Evolutionary conservation across 2,888 invertebrate genomes (phyloP).

Genomic region (Dicranocentrus wangi): DNA sequence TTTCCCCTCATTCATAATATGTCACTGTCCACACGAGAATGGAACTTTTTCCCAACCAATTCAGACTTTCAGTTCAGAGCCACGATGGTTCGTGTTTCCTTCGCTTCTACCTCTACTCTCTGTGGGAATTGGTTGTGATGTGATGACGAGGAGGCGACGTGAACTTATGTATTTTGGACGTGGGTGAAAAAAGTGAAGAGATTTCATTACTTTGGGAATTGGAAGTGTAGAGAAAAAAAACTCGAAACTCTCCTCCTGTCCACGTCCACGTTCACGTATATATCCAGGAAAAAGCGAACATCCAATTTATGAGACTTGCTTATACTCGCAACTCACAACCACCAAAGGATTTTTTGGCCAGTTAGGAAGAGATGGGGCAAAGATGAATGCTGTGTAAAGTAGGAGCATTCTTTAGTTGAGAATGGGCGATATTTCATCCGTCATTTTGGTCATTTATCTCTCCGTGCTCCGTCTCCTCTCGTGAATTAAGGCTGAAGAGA

Average conservation of each 20-base stretch:
- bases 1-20: conserved; percentile 33
- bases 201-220: conserved; percentile 31
- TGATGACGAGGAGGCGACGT: conserved; percentile 55
- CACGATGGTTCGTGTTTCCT: background rate
- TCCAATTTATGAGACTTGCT: too few species aligned
- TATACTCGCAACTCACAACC: too few species aligned
- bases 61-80: conserved; percentile 10
- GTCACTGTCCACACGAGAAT: conserved; percentile 36
- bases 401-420: conserved; percentile 55
- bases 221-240: conserved; percentile 9
- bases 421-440: conserved; percentile 61
- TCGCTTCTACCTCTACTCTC: conserved; percentile 38
- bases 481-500: conserved; percentile 41
- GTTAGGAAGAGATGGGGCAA: background rate
- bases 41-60: conserved; percentile 37
- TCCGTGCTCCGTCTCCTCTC: conserved; percentile 36
- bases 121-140: conserved; percentile 45
- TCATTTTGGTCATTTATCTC: conserved; percentile 63
- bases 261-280: too few species aligned
- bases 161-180: conserved; percentile 54
- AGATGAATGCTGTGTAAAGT: conserved; percentile 46
- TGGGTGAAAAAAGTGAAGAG: conserved; percentile 53
- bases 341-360: background rate
- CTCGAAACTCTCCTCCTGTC: too few species aligned
- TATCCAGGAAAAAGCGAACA: too few species aligned